Evolutionary conservation across 1,140 invertebrate genomes (phyloP), one percentile per base, ranked within the genome.

Genomic region (Coelopa frigida): DNA sequence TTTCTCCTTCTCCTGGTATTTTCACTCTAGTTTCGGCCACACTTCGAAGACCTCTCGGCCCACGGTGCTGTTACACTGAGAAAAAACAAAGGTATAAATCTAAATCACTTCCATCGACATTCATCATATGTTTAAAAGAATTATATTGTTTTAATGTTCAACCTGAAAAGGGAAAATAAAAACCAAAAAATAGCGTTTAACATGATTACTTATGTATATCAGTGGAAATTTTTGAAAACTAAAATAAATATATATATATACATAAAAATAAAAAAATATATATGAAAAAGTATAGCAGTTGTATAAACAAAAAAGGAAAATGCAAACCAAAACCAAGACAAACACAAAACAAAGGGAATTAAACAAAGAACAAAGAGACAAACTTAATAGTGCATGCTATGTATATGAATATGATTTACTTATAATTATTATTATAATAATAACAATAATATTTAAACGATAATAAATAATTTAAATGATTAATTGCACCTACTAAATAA

Each of bases 401-500:
- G 52, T 55, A 53, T 49, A 55, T 53, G 53, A 31, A n/a, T 14
- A 29, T 46, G 43, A 42, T 44, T 26, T 23, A 52, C 47, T 49
- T 50, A 54, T 51, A 52, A 37, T 23, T 56, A 56, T 45, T 59
- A 49, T 33, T 24, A 53, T 56, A 56, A 57, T 53, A 59, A 62
- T 58, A 46, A 56, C 62, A 51, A 56, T 59, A 62, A 62, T 63
- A 61, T 43, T 37, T 46, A 46, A 61, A 62, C 58, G 26, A 42
- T 42, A 62, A 62, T 62, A 61, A 61, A 63, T 63, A 63, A 63
- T 63, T 60, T 63, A 63, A 63, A 58, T 57, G 58, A 63, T 60
- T 63, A 63, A 63, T 60, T 63, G 60, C 60, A 63, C 60, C 60
- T 54, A 53, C 60, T 63, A 58, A 63, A 63, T 58, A 63, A 61